These are phyloP conservation scores for Drosophila antonietae DNA, from an alignment of 2,888 invertebrate genomes.

Conservation along the genomic window DNA sequence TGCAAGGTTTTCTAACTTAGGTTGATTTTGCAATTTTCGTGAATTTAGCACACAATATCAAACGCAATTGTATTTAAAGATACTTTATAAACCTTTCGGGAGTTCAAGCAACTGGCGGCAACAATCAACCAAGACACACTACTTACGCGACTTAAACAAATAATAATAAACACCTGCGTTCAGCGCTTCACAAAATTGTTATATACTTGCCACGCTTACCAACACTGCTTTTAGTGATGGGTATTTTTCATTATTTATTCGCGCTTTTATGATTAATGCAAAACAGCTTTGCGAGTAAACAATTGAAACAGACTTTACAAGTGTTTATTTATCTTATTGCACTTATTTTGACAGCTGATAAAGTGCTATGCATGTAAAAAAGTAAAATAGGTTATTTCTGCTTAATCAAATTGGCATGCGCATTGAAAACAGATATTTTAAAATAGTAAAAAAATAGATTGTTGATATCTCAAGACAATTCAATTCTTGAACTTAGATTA, in stretches of 20 bases:
- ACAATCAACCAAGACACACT: not conserved
- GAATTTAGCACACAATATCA: not conserved
- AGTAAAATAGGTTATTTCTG: not conserved
- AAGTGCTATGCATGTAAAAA: not conserved
- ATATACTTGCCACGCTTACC: not conserved
- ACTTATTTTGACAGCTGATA: not conserved
- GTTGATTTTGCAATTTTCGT: not conserved
- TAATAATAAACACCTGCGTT: conserved; percentile 2
- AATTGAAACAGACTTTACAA: not conserved
- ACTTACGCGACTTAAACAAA: not conserved
- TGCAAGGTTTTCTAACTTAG: not conserved
- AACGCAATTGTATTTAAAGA: not conserved
- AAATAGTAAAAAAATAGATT: not conserved
- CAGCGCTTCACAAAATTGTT: not conserved
- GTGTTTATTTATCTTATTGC: not conserved
- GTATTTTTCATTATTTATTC: not conserved
- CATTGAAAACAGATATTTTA: not conserved
- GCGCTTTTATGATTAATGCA: not conserved
- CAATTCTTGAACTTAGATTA: not conserved
- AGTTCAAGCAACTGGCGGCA: not conserved
- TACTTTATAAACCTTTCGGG: not conserved
- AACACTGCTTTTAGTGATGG: conserved; percentile 31
- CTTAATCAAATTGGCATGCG: not conserved
- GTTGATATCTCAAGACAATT: not conserved
- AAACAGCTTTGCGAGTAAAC: not conserved